These are phyloP conservation scores for Amblyjoppa fuscipennis DNA, from an alignment of 2,888 invertebrate genomes.

Conservation along the genomic window DNA sequence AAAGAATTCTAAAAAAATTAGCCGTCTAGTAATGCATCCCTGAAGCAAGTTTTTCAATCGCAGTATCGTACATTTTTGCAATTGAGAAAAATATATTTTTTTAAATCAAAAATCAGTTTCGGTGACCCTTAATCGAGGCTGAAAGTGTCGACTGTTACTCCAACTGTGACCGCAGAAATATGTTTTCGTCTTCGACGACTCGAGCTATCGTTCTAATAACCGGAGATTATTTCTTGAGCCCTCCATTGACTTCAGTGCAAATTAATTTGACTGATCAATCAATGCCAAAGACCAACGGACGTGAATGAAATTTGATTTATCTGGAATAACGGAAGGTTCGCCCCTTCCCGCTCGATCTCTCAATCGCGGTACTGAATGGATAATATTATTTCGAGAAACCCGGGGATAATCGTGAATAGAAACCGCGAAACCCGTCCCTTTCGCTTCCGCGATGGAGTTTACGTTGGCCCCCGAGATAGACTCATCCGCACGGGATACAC, in stretches of 20 bases:
- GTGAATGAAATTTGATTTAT: background rate
- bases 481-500: conserved; percentile 10
- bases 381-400: conserved; percentile 49
- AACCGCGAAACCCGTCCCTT: conserved; percentile 47
- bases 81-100: no score
- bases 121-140: no score
- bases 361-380: conserved; percentile 38
- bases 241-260: background rate
- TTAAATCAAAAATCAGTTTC: no score
- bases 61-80: no score
- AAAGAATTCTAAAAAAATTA: no score
- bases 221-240: background rate
- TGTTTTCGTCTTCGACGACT: background rate
- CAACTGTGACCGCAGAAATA: no score
- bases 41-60: no score
- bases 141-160: no score
- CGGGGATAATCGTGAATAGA: conserved; percentile 54
- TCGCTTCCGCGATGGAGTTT: conserved; percentile 48
- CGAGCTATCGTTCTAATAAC: background rate
- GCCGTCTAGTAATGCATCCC: no score
- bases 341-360: background rate
- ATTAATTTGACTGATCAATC: background rate
- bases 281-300: background rate
- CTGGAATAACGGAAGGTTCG: background rate
- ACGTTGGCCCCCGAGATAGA: conserved; percentile 28